Evolutionary conservation across 2,113 vertebrate genomes (phyloP), one percentile per base, ranked within the genome.

Genomic region (Ondatra zibethicus): DNA sequence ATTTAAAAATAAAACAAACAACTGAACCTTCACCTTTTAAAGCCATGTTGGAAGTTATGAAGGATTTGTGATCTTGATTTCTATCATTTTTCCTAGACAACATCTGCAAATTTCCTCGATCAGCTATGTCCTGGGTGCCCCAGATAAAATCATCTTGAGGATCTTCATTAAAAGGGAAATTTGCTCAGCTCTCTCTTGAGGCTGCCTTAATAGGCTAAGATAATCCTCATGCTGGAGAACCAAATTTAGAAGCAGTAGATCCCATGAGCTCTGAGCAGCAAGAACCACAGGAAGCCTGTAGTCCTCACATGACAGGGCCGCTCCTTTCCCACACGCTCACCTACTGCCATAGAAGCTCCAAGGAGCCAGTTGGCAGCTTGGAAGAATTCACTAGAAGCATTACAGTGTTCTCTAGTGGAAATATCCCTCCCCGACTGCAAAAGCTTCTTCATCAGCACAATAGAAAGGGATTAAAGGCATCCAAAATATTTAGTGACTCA

Each of bases 381-480:
- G 90, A 76, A 72, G 66, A 13, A 85, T 70, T 94, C 87, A 77
- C 19, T 81, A 89, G 89, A 88, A 85, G 76, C 72, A 88, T 88
- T 81, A 42, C 3, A 23, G 68, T 16, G 29, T 81, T 92, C 27
- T 80, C 81, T 77, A 31, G 76, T 77, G 73, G 94, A 94, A 94
- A 52, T 39, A 23, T 94, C 95, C 89, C 45, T 93, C 84, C 52
- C 50, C 88, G 77, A 65, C 91, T 81, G n/a, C 81, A 76, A 77
- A 94, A 96, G 89, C n/a, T 36, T 92, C 76, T 68, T 31, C 36
- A 50, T 97, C 92, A 94, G 73, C 94, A 96, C 92, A 96, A 63
- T 78, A 78, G 80, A 96, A 29, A 45, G 73, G 68, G 45, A 96
- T 97, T 96, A 95, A 75, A 86, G 47, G 17, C 72, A 86, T 96